Conservation (phyloP, 2,113 vertebrate genomes). For the Romanogobio albipinnatus region DNA sequence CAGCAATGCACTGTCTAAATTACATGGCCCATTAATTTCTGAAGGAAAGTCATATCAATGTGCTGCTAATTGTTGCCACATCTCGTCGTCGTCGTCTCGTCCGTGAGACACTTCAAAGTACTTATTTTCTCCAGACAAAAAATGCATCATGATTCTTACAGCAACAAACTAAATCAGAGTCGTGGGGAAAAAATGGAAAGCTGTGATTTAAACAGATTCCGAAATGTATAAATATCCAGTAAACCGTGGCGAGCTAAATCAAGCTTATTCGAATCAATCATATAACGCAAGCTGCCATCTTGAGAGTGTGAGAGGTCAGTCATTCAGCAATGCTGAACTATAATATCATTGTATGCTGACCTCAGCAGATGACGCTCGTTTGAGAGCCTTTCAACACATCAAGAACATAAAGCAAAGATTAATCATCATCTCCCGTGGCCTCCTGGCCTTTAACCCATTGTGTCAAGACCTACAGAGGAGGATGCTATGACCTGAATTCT, state of each 20-base stretch:
- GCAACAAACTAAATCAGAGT: not conserved
- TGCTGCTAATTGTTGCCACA: conserved; percentile 1
- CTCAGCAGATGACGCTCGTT: not conserved
- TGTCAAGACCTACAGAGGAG: conserved; percentile 62
- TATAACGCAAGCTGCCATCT: not conserved
- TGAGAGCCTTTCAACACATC: conserved; percentile 2
- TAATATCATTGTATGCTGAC: not conserved
- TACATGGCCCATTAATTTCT: conserved; percentile 25
- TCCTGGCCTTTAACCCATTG: conserved; percentile 13
- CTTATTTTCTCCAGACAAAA: not conserved
- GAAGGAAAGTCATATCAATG: conserved; percentile 4
- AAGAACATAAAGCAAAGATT: not conserved
- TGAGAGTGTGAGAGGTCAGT: not conserved
- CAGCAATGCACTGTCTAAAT: conserved; percentile 6
- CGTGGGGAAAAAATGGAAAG: not conserved
- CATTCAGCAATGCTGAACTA: not conserved
- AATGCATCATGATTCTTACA: conserved; percentile 3
- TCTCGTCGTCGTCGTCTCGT: not conserved
- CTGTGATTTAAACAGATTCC: too few relatives aligned
- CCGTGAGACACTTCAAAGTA: conserved; percentile 5
- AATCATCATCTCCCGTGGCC: conserved; percentile 7
- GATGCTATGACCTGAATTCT: conserved; percentile 61
- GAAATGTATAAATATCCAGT: not conserved
- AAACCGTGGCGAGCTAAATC: not conserved
- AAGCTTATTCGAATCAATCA: not conserved